Conservation (phyloP, 2,888 invertebrate species). For the Leptura quadrifasciata region DNA sequence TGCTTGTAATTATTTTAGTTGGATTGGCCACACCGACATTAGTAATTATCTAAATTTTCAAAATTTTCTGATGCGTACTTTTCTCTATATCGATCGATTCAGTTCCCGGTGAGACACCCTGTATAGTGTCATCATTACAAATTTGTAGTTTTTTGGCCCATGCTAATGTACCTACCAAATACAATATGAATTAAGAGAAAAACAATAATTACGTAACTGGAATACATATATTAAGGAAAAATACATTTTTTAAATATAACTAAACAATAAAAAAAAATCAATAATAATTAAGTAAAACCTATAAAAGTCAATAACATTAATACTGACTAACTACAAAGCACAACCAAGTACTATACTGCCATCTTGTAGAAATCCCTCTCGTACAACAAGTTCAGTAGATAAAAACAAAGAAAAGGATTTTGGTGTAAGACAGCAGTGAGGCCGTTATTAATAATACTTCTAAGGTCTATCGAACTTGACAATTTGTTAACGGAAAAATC, state of each 20-base stretch:
- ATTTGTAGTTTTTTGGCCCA: too few relatives aligned
- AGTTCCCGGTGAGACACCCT: too few relatives aligned
- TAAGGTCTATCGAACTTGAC: background rate
- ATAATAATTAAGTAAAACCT: background rate
- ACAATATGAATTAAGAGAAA: background rate
- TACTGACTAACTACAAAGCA: constrained; percentile 3
- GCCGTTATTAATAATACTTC: constrained; percentile 16
- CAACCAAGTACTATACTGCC: background rate
- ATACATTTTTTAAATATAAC: background rate
- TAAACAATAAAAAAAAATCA: background rate
- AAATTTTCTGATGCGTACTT: too few relatives aligned
- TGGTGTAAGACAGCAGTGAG: constrained; percentile 12
- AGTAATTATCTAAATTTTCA: too few relatives aligned
- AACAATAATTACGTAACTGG: background rate
- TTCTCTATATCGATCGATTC: too few relatives aligned
- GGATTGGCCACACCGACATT: too few relatives aligned
- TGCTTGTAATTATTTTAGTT: too few relatives aligned
- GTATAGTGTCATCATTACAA: too few relatives aligned
- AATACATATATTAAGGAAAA: constrained; percentile 7
- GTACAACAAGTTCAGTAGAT: background rate
- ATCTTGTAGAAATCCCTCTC: constrained; percentile 5
- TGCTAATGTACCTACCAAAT: background rate
- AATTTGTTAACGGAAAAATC: background rate
- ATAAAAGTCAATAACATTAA: constrained; percentile 1
- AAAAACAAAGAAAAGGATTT: background rate